Conservation (phyloP, 2,888 invertebrate genomes). For the Epistrophe eligans region DNA sequence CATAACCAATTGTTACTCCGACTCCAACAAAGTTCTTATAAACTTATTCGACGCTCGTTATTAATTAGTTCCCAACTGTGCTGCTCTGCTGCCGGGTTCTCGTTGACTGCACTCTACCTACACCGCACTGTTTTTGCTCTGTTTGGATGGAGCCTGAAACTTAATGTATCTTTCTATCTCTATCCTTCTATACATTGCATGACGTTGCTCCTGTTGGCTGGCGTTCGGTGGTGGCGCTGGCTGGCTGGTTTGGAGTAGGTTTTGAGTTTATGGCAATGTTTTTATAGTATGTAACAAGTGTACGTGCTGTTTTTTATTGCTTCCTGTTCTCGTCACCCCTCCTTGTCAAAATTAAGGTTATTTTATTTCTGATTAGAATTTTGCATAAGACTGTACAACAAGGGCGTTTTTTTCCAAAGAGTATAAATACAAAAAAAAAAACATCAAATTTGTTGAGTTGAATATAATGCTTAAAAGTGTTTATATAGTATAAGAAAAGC, state of each 20-base stretch:
- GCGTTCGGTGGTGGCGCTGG: too few relatives aligned
- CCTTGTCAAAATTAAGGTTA: conserved; percentile 9
- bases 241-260: conserved; percentile 31
- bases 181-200: neutral
- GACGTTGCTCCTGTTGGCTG: neutral
- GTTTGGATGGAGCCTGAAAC: conserved; percentile 10
- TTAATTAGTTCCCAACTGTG: conserved; percentile 66
- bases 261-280: conserved; percentile 61
- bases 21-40: conserved; percentile 40
- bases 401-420: neutral
- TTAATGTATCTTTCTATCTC: neutral
- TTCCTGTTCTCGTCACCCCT: conserved; percentile 25
- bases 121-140: neutral
- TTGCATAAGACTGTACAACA: neutral
- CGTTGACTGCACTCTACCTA: neutral
- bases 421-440: neutral
- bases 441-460: neutral
- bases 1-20: conserved; percentile 64
- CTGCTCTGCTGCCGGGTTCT: neutral
- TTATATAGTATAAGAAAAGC: conserved; percentile 3
- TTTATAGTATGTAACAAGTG: conserved; percentile 19
- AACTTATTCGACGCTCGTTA: conserved; percentile 54
- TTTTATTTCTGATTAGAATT: conserved; percentile 23
- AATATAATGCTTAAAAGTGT: conserved; percentile 4
- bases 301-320: conserved; percentile 30